Conservation (phyloP, 2,113 vertebrate species). For the Psilopsiagon aymara region DNA sequence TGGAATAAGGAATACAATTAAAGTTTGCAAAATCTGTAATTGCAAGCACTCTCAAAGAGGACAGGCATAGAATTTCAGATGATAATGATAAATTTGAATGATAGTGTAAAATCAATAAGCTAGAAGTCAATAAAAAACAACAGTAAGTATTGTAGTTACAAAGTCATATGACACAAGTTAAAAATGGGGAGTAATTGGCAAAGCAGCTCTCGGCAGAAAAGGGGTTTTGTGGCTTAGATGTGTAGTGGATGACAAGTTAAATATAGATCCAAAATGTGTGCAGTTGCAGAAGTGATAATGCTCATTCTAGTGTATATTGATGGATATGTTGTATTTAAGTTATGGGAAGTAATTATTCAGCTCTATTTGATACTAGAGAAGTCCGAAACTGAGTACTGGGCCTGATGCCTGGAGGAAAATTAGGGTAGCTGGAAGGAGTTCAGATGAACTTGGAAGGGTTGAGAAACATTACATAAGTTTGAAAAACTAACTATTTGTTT, state of each 20-base stretch:
- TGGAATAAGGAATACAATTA: neutral
- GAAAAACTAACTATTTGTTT: neutral
- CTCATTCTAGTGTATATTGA: neutral
- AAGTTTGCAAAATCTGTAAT: neutral
- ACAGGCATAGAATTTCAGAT: neutral
- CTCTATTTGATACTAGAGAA: neutral
- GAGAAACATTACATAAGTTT: neutral
- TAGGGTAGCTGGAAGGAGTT: neutral
- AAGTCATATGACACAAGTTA: neutral
- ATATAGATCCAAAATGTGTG: neutral
- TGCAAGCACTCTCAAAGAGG: neutral
- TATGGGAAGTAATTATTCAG: conserved; percentile 6
- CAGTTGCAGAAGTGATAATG: neutral
- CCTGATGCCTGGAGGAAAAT: neutral
- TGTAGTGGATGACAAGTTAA: conserved; percentile 1
- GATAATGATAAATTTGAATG: neutral
- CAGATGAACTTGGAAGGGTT: neutral
- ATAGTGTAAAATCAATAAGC: conserved; percentile 15
- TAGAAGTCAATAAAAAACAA: neutral
- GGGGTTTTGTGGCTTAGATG: neutral
- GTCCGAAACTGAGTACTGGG: neutral
- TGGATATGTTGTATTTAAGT: neutral
- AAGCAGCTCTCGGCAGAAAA: neutral
- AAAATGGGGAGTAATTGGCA: neutral
- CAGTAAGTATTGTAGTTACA: neutral